These are phyloP conservation scores for Drosophila nannoptera DNA, from an alignment of 1,140 invertebrate genomes.

Conservation along the genomic window DNA sequence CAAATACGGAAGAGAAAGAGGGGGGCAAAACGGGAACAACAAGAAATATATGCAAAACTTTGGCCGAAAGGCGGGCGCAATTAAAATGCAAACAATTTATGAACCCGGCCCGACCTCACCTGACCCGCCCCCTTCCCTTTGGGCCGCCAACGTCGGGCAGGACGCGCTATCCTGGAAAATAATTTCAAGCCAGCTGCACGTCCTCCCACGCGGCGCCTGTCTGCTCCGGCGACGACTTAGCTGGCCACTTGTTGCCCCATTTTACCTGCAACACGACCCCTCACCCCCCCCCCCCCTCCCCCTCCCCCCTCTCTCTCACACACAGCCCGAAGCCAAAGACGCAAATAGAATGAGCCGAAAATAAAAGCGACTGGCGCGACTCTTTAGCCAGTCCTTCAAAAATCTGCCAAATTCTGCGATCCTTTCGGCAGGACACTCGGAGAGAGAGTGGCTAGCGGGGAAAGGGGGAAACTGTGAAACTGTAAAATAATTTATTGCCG, in stretches of 20 bases:
- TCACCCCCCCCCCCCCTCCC: too few species aligned
- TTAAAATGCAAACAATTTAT: slow-evolving; percentile 61
- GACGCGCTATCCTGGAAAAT: slow-evolving; percentile 62
- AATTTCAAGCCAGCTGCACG: slow-evolving; percentile 43
- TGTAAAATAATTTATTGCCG: too few species aligned
- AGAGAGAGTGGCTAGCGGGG: too few species aligned
- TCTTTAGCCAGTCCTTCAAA: too few species aligned
- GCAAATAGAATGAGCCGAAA: too few species aligned
- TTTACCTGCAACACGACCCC: not conserved
- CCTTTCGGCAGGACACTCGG: too few species aligned
- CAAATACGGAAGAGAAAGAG: slow-evolving; percentile 7
- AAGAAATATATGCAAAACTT: slow-evolving; percentile 53
- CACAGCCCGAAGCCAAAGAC: too few species aligned
- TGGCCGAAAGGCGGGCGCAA: slow-evolving; percentile 38
- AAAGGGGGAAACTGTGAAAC: too few species aligned
- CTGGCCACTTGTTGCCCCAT: slow-evolving; percentile 16
- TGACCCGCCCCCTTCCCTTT: not conserved
- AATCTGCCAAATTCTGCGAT: too few species aligned
- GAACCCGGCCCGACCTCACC: not conserved
- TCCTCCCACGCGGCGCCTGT: not conserved
- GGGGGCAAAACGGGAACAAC: slow-evolving; percentile 7
- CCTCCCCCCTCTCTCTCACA: too few species aligned
- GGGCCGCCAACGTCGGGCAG: not conserved
- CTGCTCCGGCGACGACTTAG: not conserved
- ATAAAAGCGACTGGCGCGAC: too few species aligned